Evolutionary conservation across 1,140 invertebrate species (phyloP).

Genomic region (Palaemon carinicauda): DNA sequence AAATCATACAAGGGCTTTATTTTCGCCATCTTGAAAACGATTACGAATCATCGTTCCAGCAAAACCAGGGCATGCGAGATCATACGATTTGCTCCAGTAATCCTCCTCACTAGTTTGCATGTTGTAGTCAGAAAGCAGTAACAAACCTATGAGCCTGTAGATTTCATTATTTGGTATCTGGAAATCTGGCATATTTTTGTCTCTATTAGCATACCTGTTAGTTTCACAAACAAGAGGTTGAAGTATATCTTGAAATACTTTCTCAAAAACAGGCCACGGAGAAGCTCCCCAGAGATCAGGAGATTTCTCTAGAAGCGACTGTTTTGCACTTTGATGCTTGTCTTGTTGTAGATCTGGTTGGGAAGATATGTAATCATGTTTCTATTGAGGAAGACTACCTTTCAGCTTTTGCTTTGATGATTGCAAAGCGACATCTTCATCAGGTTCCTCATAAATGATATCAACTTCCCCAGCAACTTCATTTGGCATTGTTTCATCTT

Average conservation of each 20-base stretch:
- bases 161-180: neutral
- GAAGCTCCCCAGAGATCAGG: neutral
- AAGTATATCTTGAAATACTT: slow-evolving; percentile 13
- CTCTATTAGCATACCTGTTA: slow-evolving; percentile 9
- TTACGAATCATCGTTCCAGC: slow-evolving; percentile 27
- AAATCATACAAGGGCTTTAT: slow-evolving; percentile 59
- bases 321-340: neutral
- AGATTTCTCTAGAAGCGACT: neutral
- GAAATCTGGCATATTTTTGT: neutral
- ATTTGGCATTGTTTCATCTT: neutral
- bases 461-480: slow-evolving; percentile 19
- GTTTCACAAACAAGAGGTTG: neutral
- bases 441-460: slow-evolving; percentile 12
- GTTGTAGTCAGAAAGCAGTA: slow-evolving; percentile 22
- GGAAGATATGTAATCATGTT: too few species aligned
- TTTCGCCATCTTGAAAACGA: slow-evolving; percentile 58
- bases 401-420: too few species aligned
- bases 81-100: neutral
- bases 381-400: too few species aligned
- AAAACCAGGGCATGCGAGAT: slow-evolving; percentile 4
- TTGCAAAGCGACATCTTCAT: neutral
- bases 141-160: neutral
- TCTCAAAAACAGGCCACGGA: neutral
- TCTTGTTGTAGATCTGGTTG: too few species aligned
- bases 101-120: neutral